Conservation (phyloP, 2,888 invertebrate species). For the Ypsolopha scabrella region DNA sequence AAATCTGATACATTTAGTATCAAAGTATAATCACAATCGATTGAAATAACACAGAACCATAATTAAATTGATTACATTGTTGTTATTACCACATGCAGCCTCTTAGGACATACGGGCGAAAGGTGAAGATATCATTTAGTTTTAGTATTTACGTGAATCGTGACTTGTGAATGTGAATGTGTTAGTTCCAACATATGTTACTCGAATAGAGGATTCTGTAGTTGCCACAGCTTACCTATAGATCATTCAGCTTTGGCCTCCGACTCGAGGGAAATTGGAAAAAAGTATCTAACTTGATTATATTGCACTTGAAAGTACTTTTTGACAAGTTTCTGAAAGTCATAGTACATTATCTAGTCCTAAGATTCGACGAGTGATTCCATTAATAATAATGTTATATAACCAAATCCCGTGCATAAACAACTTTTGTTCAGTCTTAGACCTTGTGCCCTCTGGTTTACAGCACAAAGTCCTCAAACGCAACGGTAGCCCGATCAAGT, state of each 20-base stretch:
- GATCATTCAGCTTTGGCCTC: slow-evolving; percentile 1
- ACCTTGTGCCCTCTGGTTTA: background rate
- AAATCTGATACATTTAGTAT: too few species aligned
- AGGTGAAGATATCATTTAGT: slow-evolving; percentile 32
- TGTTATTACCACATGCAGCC: slow-evolving; percentile 42
- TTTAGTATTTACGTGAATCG: slow-evolving; percentile 17
- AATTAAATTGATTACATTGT: background rate
- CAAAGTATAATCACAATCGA: background rate
- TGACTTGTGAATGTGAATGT: slow-evolving; percentile 4
- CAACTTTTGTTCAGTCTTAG: too few species aligned
- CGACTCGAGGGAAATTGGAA: background rate
- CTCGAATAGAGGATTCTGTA: background rate
- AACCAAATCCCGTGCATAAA: too few species aligned
- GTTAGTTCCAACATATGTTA: slow-evolving; percentile 1
- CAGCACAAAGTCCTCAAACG: slow-evolving; percentile 53
- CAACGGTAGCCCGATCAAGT: slow-evolving; percentile 40
- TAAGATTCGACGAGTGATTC: too few species aligned
- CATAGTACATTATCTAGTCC: too few species aligned
- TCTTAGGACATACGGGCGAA: slow-evolving; percentile 63
- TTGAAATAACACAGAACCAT: background rate
- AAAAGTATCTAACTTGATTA: background rate
- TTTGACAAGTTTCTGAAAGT: too few species aligned
- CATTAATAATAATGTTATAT: too few species aligned
- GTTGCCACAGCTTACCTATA: background rate
- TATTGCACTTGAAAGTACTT: too few species aligned